Conservation (phyloP, 2,797 vertebrate species). For the Pangasius sanitwongsei region DNA sequence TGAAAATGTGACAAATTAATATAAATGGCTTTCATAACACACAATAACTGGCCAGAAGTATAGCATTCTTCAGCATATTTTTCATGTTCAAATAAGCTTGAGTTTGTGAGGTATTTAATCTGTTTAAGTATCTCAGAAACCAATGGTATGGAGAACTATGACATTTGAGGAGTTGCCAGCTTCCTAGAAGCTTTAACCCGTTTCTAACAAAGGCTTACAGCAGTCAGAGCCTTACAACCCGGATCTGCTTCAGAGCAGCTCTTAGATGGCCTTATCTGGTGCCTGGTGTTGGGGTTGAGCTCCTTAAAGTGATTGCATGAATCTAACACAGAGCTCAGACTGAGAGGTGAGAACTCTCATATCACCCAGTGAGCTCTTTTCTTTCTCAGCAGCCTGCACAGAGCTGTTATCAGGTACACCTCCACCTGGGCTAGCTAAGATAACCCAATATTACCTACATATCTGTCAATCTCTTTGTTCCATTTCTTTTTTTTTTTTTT, state of each 20-base stretch:
- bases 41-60: background rate
- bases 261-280: conserved; percentile 50
- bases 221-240: conserved; percentile 45
- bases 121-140: background rate
- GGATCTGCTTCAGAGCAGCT: conserved; percentile 31
- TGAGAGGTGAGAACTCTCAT: conserved; percentile 48
- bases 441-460: conserved; percentile 45
- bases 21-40: conserved; percentile 1
- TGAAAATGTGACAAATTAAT: background rate
- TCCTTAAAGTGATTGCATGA: conserved; percentile 53
- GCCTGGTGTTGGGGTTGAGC: conserved; percentile 49
- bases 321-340: conserved; percentile 39
- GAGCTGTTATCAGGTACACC: conserved; percentile 56
- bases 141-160: background rate
- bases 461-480: conserved; percentile 49
- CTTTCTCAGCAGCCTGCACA: conserved; percentile 41
- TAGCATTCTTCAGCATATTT: background rate
- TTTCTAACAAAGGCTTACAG: conserved; percentile 37
- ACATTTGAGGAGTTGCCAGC: background rate
- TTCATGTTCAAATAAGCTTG: background rate
- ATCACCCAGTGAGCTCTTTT: conserved; percentile 43
- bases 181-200: conserved; percentile 34
- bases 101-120: conserved; percentile 1
- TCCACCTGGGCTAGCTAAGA: conserved; percentile 45
- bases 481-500: conserved; percentile 9